Percentiles rank a stretch among this genome's conserved stretches.
phyloP scores from a whole-genome alignment of 1,140 invertebrate genomes.

The Drosophila albomicans region DNA sequence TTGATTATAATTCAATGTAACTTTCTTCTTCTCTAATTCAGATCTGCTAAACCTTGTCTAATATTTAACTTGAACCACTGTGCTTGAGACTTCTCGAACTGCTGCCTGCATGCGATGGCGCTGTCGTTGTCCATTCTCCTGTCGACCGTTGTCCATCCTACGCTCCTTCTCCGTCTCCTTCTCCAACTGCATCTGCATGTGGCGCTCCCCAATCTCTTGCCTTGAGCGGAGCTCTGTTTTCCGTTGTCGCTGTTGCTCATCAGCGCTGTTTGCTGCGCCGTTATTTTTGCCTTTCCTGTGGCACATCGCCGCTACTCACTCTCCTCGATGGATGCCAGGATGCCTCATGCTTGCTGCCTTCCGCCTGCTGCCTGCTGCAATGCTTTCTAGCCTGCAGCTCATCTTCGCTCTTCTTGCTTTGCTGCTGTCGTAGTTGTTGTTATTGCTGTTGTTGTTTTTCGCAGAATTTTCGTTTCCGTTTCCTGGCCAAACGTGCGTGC shows the following conservation, averaged over 20 bases:
- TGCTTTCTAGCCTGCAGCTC: constrained; percentile 48
- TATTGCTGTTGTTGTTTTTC: constrained; percentile 73
- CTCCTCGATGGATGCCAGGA: not conserved
- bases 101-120: not conserved
- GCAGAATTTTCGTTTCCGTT: constrained; percentile 83
- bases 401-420: constrained; percentile 50
- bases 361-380: constrained; percentile 11
- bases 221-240: not conserved
- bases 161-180: not conserved
- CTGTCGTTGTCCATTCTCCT: constrained; percentile 3
- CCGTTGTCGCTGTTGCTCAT: constrained; percentile 71
- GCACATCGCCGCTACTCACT: constrained; percentile 6
- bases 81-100: constrained; percentile 10
- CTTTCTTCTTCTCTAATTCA: too few relatives aligned
- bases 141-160: not conserved
- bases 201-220: not conserved
- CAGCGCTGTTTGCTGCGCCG: constrained; percentile 80
- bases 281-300: constrained; percentile 75
- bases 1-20: too few relatives aligned
- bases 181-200: too few relatives aligned
- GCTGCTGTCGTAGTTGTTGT: constrained; percentile 30
- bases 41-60: not conserved
- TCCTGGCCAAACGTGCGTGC: constrained; percentile 78
- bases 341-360: not conserved
- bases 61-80: not conserved